Evolutionary conservation across 2,797 vertebrate genomes (phyloP), one percentile per base, ranked within the genome.

Genomic region (Leptatherina wallacei): DNA sequence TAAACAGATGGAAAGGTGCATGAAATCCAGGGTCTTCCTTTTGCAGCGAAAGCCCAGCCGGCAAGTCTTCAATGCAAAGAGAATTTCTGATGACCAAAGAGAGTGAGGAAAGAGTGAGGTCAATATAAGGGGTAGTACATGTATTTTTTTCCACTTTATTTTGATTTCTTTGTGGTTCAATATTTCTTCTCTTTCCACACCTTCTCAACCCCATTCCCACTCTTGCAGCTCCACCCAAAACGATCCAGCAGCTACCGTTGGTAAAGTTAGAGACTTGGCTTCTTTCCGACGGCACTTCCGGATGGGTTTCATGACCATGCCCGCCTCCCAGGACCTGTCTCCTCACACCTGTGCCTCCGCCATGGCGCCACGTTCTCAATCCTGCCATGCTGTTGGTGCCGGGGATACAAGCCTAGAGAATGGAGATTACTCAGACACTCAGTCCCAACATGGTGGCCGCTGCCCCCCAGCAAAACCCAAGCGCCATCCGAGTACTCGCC

Each of bases 221-320:
- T 47, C 62, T 56, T 51, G 18, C 88, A 95, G 94, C 85, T 94
- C 92, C 64, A 85, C 80, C 64, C 93, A 94, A 69, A 95, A 90
- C 69, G 95, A 95, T 81, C 85, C 94, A 44, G 96, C 90, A 22
- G 95, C 90, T 62, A 96, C 93, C 0, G 95, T 95, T 32, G 94
- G 94, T 24, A 95, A 95, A 90, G 95, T 95, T 55, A 89, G 96
- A 73, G 96, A 97, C 90, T 90, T 96, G 83, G 95, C 96, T 57
- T 97, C 97, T 0, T 96, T 98, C 77, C 96, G 97, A 14, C 95
- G 96, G 0, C 96, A 97, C 75, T 97, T 98, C 94, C 95, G 96
- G 32, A 96, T 97, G 96, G 97, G 97, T 64, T 98, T 98, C 90
- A 96, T 98, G 96, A 97, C 96, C 22, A 97, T 98, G 97, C 97